Conservation (phyloP, 1,140 invertebrate genomes). For the Calliopsis andreniformis region DNA sequence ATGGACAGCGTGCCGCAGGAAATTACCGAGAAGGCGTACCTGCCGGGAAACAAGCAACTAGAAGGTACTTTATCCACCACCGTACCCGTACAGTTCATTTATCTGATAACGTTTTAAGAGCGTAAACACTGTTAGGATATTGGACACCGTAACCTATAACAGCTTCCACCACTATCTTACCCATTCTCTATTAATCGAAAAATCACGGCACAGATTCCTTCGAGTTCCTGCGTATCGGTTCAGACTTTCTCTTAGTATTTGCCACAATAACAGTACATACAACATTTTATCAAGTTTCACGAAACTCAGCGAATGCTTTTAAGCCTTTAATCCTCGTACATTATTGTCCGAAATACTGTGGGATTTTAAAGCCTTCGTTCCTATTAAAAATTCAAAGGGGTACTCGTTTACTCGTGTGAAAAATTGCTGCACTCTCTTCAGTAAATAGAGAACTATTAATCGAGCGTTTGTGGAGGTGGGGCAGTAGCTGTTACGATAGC, state of each 20-base stretch:
- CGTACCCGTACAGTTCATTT: not conserved
- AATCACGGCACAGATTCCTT: too few relatives aligned
- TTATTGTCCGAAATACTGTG: not conserved
- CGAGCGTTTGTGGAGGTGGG: not conserved
- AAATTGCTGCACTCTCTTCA: not conserved
- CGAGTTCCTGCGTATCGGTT: too few relatives aligned
- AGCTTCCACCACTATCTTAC: too few relatives aligned
- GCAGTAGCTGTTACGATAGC: not conserved
- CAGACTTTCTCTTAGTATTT: too few relatives aligned
- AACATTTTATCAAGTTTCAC: not conserved
- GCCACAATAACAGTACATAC: too few relatives aligned
- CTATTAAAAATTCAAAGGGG: not conserved
- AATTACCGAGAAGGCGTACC: slow-evolving; percentile 80
- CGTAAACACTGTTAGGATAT: too few relatives aligned
- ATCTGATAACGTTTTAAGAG: too few relatives aligned
- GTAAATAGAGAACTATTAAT: not conserved
- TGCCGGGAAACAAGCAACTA: slow-evolving; percentile 82
- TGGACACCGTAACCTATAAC: too few relatives aligned
- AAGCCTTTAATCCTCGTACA: not conserved
- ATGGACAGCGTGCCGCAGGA: slow-evolving; percentile 87
- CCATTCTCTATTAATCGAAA: too few relatives aligned
- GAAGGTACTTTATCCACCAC: slow-evolving; percentile 82
- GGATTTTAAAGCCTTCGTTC: not conserved
- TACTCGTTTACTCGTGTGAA: not conserved
- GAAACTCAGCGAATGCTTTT: not conserved